Evolutionary conservation across 2,113 vertebrate genomes (phyloP).

Genomic region (Plestiodon gilberti): DNA sequence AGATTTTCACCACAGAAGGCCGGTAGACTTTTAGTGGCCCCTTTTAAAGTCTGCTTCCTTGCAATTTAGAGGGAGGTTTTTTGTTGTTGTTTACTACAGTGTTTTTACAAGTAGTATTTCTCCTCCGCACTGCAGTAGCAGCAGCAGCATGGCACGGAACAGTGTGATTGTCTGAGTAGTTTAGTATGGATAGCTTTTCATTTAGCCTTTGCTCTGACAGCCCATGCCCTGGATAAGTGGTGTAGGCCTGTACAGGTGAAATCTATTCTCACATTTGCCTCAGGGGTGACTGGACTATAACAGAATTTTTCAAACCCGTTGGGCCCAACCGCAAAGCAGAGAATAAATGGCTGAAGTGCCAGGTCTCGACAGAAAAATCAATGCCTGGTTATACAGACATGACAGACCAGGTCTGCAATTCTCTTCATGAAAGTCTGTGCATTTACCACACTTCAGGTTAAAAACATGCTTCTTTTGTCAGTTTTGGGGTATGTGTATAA

Average conservation of each 20-base stretch:
- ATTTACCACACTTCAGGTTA: conserved; percentile 61
- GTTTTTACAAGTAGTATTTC: conserved; percentile 69
- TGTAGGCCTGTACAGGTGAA: conserved; percentile 96
- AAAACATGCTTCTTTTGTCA: conserved; percentile 66
- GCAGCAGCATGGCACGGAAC: conserved; percentile 67
- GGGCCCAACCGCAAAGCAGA: conserved; percentile 98
- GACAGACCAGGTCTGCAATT: conserved; percentile 85
- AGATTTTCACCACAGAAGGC: background rate
- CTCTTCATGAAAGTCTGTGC: conserved; percentile 71
- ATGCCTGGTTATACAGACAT: conserved; percentile 99
- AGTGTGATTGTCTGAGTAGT: conserved; percentile 77
- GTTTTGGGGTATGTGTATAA: conserved; percentile 48
- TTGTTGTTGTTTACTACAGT: conserved; percentile 56
- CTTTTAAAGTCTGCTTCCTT: conserved; percentile 32
- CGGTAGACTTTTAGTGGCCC: conserved; percentile 21
- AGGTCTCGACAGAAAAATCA: conserved; percentile 99
- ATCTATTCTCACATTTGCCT: conserved; percentile 99
- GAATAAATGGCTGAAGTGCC: conserved; percentile 99
- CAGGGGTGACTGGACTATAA: conserved; percentile 98
- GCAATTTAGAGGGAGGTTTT: conserved; percentile 29
- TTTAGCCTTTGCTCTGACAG: conserved; percentile 96
- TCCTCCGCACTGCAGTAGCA: conserved; percentile 31
- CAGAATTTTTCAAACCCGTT: conserved; percentile 98
- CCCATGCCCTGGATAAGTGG: conserved; percentile 93
- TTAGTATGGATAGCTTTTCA: conserved; percentile 92